Evolutionary conservation across 2,113 vertebrate genomes (phyloP).

Genomic region (Tetrax tetrax): DNA sequence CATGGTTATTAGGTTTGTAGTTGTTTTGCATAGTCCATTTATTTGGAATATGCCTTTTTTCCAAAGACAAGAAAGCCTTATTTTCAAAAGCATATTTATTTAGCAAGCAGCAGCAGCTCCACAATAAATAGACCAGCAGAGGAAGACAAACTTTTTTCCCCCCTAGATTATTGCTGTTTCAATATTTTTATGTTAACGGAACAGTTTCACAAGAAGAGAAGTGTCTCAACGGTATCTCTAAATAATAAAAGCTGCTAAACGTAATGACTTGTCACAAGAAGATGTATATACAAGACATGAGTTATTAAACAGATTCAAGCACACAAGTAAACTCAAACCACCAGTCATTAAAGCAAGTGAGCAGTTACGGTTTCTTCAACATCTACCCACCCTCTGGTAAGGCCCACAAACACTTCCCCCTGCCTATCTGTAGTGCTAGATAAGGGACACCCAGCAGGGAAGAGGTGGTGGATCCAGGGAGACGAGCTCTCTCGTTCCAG

Average conservation of each 20-base stretch:
- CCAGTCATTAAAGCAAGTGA: background rate
- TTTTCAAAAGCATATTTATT: constrained; percentile 55
- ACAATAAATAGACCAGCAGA: constrained; percentile 61
- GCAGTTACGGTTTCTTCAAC: background rate
- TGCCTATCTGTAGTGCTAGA: background rate
- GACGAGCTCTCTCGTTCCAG: background rate
- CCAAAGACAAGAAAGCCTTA: background rate
- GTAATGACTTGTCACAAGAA: constrained; percentile 72
- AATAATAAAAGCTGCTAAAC: constrained; percentile 55
- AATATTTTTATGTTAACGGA: background rate
- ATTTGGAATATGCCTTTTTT: constrained; percentile 50
- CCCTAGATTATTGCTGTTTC: background rate
- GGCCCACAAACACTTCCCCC: background rate
- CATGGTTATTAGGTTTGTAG: background rate
- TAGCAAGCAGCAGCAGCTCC: constrained; percentile 36
- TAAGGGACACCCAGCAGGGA: background rate
- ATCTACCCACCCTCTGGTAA: background rate
- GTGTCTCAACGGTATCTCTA: constrained; percentile 64
- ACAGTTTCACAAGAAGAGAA: constrained; percentile 26
- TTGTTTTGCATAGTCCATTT: constrained; percentile 17
- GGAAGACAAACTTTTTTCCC: background rate
- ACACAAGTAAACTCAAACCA: constrained; percentile 29
- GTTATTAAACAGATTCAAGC: constrained; percentile 61
- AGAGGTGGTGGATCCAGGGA: background rate
- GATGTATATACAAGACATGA: constrained; percentile 55